A percentile compares a stretch with the other conserved stretches of the same genome.
These are phyloP conservation scores for Indri indri DNA, from an alignment of 2,113 vertebrate genomes.

Conservation along the genomic window DNA sequence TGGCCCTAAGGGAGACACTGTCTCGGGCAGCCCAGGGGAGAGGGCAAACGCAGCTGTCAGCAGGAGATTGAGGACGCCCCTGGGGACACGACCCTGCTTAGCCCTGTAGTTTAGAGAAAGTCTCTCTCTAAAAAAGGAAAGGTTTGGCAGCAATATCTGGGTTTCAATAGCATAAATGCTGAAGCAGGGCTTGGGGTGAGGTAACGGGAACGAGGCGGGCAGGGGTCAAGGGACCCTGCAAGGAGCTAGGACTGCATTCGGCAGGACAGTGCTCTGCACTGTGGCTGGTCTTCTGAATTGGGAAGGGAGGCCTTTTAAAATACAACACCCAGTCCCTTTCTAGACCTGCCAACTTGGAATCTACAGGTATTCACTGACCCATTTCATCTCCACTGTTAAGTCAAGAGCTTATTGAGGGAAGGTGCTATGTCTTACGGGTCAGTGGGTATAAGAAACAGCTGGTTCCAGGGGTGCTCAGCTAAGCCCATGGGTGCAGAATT, in stretches of 20 bases:
- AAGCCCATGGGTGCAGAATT: background rate
- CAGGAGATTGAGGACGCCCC: background rate
- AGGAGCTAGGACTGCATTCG: background rate
- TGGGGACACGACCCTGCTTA: background rate
- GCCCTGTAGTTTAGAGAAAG: background rate
- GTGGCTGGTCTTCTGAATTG: background rate
- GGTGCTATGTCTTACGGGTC: fast-evolving
- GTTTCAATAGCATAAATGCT: background rate
- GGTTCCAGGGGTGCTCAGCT: background rate
- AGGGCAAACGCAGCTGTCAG: background rate
- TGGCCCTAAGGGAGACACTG: background rate
- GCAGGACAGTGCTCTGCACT: background rate
- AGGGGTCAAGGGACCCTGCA: background rate
- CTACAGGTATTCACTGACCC: background rate
- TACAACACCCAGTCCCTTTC: background rate
- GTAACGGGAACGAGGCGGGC: fast-evolving
- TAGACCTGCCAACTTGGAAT: background rate
- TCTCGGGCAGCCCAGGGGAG: background rate
- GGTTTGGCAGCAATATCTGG: background rate
- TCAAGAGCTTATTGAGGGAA: background rate
- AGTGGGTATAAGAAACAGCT: background rate
- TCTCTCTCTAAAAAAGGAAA: background rate
- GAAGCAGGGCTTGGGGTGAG: background rate
- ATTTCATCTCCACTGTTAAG: background rate
- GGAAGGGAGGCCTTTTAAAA: background rate